Conservation (phyloP, 2,113 vertebrate species). For the Dromaius novaehollandiae region DNA sequence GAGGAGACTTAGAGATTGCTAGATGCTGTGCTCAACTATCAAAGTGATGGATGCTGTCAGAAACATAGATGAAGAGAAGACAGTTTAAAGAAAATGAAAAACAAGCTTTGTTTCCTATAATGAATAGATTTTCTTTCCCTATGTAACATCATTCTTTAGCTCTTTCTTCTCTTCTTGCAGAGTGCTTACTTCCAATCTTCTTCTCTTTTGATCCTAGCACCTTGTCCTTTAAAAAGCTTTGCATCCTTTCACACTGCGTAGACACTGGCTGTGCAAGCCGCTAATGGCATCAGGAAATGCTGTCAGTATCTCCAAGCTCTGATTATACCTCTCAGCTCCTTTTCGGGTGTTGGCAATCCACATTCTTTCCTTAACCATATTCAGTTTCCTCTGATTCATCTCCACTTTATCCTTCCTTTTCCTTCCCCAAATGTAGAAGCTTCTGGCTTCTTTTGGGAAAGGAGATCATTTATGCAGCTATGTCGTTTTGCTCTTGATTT, state of each 20-base stretch:
- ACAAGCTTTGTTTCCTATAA: constrained; percentile 48
- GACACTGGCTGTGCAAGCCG: neutral
- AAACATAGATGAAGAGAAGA: constrained; percentile 43
- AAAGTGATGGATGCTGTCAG: constrained; percentile 64
- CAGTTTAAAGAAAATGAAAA: constrained; percentile 53
- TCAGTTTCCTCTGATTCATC: neutral
- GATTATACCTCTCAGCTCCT: neutral
- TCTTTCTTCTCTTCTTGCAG: constrained; percentile 12
- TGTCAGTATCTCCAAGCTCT: neutral
- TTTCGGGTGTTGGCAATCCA: neutral
- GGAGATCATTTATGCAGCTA: neutral
- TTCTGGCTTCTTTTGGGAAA: neutral
- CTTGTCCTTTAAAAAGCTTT: neutral
- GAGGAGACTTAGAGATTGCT: constrained; percentile 22
- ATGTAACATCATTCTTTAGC: neutral
- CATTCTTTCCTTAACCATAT: neutral
- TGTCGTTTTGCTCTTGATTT: neutral
- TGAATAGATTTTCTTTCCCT: constrained; percentile 40
- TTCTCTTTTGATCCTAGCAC: constrained; percentile 11
- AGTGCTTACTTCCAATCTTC: neutral
- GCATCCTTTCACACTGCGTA: neutral
- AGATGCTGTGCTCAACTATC: constrained; percentile 24
- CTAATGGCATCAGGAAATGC: neutral
- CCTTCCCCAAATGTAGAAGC: neutral
- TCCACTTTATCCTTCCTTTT: neutral